These are phyloP conservation scores for Desoria tigrina DNA, from an alignment of 2,888 invertebrate genomes.

Conservation along the genomic window DNA sequence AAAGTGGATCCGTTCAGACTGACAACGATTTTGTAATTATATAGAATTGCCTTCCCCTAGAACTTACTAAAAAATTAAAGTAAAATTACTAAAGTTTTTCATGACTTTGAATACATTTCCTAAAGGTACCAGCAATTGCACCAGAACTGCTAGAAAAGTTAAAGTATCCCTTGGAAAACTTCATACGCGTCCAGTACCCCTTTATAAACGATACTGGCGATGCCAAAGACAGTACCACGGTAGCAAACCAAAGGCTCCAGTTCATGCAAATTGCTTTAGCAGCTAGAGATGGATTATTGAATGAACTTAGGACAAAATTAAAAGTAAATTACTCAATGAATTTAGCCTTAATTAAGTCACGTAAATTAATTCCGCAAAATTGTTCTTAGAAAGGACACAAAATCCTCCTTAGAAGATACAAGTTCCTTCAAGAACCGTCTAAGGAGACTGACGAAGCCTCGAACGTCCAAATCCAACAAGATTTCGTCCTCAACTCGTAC, in stretches of 20 bases:
- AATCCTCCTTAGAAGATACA: neutral
- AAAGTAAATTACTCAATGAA: neutral
- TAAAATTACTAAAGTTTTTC: too few relatives aligned
- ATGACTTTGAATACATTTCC: too few relatives aligned
- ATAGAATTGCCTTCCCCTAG: too few relatives aligned
- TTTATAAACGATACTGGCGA: neutral
- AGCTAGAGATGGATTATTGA: neutral
- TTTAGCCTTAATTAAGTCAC: neutral
- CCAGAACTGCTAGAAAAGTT: neutral
- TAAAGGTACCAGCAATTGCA: neutral
- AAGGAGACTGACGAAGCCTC: neutral
- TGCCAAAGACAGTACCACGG: neutral
- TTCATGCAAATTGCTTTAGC: slow-evolving; percentile 1
- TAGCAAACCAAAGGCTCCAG: neutral
- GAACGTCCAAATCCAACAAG: neutral
- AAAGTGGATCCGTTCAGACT: too few relatives aligned
- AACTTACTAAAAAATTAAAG: too few relatives aligned
- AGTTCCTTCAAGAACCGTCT: neutral
- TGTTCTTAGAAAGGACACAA: neutral
- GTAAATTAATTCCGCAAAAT: neutral
- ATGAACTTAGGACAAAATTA: neutral
- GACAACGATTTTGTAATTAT: too few relatives aligned
- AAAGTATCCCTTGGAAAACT: neutral
- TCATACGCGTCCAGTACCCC: neutral
- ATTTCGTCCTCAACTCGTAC: slow-evolving; percentile 23